Conservation (phyloP, 2,888 invertebrate species). For the Cephus nigrinus region DNA sequence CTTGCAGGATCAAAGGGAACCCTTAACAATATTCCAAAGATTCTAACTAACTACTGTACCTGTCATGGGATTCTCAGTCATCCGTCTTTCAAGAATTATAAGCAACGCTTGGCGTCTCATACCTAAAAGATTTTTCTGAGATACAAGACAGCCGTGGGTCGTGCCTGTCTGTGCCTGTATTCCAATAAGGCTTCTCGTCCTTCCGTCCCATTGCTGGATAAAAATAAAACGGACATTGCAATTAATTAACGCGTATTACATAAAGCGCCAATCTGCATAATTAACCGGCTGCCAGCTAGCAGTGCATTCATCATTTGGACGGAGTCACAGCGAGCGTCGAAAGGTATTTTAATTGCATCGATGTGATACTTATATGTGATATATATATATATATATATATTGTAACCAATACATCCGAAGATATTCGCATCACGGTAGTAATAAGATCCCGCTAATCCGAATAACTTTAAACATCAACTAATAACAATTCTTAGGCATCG, state of each 20-base stretch:
- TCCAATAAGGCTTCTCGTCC: constrained; percentile 47
- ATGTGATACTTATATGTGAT: neutral
- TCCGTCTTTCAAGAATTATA: neutral
- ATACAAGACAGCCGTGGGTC: constrained; percentile 11
- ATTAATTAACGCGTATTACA: constrained; percentile 57
- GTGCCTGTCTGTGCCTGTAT: constrained; percentile 35
- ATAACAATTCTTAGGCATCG: too few species aligned
- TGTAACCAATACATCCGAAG: too few species aligned
- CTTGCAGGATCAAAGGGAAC: neutral
- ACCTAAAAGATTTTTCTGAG: neutral
- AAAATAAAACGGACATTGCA: constrained; percentile 48
- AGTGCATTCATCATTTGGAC: constrained; percentile 48
- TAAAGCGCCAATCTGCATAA: constrained; percentile 56
- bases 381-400: too few species aligned
- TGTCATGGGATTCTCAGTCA: neutral
- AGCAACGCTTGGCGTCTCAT: neutral
- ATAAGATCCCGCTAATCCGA: too few species aligned
- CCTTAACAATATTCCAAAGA: neutral
- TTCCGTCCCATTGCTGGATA: constrained; percentile 40
- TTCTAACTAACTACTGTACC: neutral
- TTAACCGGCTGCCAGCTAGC: constrained; percentile 45
- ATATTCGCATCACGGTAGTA: too few species aligned
- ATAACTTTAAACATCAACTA: too few species aligned
- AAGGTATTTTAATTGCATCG: constrained; percentile 45
- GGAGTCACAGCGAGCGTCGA: constrained; percentile 30